Evolutionary conservation across 2,888 invertebrate genomes (phyloP).

Genomic region (Trisateles emortualis): DNA sequence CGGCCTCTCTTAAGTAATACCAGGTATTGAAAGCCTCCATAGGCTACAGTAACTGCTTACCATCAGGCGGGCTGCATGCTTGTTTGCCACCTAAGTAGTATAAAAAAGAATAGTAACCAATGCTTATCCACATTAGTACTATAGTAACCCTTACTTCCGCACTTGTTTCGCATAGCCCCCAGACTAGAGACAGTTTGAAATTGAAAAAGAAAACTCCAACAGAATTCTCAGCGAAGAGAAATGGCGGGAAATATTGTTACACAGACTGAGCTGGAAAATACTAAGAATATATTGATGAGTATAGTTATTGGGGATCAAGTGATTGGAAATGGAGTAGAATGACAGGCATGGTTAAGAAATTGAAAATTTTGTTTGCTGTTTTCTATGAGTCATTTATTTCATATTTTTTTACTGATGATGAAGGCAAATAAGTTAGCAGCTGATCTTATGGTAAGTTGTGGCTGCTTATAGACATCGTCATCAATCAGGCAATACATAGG

Average conservation of each 20-base stretch:
- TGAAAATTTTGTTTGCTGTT: not conserved
- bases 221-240: slow-evolving; percentile 48
- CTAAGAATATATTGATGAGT: slow-evolving; percentile 65
- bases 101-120: too few relatives aligned
- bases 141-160: slow-evolving; percentile 62
- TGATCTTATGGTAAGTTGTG: too few relatives aligned
- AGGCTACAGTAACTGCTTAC: too few relatives aligned
- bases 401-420: too few relatives aligned
- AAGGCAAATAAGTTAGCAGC: too few relatives aligned
- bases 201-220: slow-evolving; percentile 73
- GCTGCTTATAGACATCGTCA: too few relatives aligned
- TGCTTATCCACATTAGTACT: slow-evolving; percentile 50
- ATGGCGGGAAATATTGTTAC: slow-evolving; percentile 57
- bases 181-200: slow-evolving; percentile 74
- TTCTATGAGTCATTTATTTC: too few relatives aligned
- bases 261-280: slow-evolving; percentile 39
- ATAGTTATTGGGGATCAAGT: slow-evolving; percentile 38
- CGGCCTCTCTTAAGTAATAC: too few relatives aligned
- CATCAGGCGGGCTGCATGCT: too few relatives aligned
- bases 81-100: too few relatives aligned
- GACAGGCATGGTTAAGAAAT: not conserved
- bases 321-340: slow-evolving; percentile 7
- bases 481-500: too few relatives aligned
- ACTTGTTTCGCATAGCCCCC: slow-evolving; percentile 62
- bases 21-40: too few relatives aligned